phyloP scores from a whole-genome alignment of 2,113 vertebrate species.

The Hymenochirus boettgeri region DNA sequence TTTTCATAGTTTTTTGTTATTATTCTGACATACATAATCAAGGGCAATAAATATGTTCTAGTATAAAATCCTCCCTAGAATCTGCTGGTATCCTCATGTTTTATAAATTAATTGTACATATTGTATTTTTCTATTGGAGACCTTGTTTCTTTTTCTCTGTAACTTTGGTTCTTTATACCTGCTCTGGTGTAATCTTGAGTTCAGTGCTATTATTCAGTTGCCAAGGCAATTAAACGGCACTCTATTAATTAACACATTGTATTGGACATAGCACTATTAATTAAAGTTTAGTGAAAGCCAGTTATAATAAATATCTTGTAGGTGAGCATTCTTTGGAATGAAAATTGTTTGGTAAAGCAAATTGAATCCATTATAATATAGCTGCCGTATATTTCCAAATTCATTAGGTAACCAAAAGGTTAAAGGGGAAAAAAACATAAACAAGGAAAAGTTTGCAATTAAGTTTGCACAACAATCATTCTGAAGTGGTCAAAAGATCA shows the following conservation, averaged over 20 bases:
- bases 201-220: slow-evolving; percentile 22
- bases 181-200: slow-evolving; percentile 9
- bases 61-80: no score
- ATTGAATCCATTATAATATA: slow-evolving; percentile 41
- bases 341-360: slow-evolving; percentile 42
- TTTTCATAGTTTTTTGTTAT: neutral
- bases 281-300: slow-evolving; percentile 31
- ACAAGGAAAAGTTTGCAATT: no score
- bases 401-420: slow-evolving; percentile 23
- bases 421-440: no score
- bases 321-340: slow-evolving; percentile 34
- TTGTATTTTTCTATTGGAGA: neutral
- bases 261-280: slow-evolving; percentile 34
- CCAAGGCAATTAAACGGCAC: slow-evolving; percentile 34
- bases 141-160: neutral
- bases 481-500: no score
- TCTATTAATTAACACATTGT: slow-evolving; percentile 35
- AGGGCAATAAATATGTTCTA: no score
- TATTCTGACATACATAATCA: neutral
- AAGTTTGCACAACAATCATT: no score
- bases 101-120: no score
- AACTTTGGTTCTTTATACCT: neutral
- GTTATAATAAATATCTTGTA: slow-evolving; percentile 36
- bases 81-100: no score
- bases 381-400: slow-evolving; percentile 23